Base-by-base conservation (phyloP, 1,140 invertebrate genomes). In the Orchestia grillus region DNA sequence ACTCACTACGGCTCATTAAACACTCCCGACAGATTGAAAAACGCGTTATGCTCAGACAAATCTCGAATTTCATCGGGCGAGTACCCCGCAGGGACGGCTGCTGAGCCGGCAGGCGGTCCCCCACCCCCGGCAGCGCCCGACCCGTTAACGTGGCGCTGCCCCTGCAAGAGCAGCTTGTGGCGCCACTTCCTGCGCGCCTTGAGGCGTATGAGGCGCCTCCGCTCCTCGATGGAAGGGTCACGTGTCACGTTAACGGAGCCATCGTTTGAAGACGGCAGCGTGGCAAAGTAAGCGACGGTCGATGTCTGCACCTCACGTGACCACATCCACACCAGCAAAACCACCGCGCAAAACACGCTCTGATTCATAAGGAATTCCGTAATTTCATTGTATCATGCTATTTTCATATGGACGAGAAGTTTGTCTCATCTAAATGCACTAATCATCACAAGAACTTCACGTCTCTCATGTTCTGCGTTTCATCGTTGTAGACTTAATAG, bases 141-240 rank as follows among this genome's bases (percentile, higher is more conserved):
- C 23, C 11, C 88, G 28, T 90, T 90, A 11, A 44, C 11, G 0
- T 8, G 88, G 15, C 88, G 88, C 41, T 41, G 43, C 28, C 62
- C 62, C 11, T 77, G 62, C 36, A 87, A 41, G 88, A 44, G 88
- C 28, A 45, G 11, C 40, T 94, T 94, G 3, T 94, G 44, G 16
- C 92, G 92, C 90, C n/a, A 92, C 43, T 92, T 92, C 3, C 92
- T 44, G 15, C 92, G 43, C 8, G 43, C 44, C 47, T 94, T 94
- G 16, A 94, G 44, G 19, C 92, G 6, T n/a, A 94, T 94, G 0
- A 94, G 92, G 4, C 92, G 92, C 19, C 92, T 42, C 44, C 92
- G 92, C 36, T 94, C 92, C n/a, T 94, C 92, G 44, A 94, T 94
- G 92, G 92, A 94, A 15, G 92, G 92, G 92, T 94, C 92, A 36